phyloP scores from a whole-genome alignment of 2,113 vertebrate species.

The Tychaedon coryphoeus region DNA sequence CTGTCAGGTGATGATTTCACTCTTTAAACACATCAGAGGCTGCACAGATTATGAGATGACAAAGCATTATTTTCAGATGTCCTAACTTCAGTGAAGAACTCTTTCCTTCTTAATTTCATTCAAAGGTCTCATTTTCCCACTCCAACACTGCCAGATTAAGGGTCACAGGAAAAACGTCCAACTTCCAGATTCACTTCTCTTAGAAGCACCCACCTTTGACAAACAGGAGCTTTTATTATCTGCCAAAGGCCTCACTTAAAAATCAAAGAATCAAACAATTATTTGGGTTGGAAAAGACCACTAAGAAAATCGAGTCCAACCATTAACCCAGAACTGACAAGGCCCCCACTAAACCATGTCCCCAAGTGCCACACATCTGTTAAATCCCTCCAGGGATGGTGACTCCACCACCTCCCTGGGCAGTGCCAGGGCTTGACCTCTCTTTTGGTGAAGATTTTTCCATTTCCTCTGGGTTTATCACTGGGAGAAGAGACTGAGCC shows the following conservation, averaged over 20 bases:
- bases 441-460: neutral
- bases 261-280: neutral
- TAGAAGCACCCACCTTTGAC: neutral
- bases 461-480: neutral
- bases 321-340: neutral
- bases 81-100: accelerated
- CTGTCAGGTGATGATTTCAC: neutral
- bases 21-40: neutral
- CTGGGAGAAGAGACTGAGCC: accelerated
- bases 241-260: neutral
- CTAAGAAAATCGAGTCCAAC: neutral
- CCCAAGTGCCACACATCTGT: neutral
- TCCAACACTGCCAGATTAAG: neutral
- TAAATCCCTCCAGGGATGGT: neutral
- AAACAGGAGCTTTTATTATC: neutral
- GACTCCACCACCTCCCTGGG: neutral
- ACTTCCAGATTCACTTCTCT: neutral
- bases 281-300: neutral
- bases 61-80: neutral
- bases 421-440: neutral
- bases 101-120: neutral
- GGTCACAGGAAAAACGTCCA: neutral
- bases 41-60: neutral
- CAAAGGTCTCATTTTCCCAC: neutral
- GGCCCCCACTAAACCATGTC: neutral